phyloP scores from a whole-genome alignment of 2,113 vertebrate genomes.

The Brachionichthys hirsutus region DNA sequence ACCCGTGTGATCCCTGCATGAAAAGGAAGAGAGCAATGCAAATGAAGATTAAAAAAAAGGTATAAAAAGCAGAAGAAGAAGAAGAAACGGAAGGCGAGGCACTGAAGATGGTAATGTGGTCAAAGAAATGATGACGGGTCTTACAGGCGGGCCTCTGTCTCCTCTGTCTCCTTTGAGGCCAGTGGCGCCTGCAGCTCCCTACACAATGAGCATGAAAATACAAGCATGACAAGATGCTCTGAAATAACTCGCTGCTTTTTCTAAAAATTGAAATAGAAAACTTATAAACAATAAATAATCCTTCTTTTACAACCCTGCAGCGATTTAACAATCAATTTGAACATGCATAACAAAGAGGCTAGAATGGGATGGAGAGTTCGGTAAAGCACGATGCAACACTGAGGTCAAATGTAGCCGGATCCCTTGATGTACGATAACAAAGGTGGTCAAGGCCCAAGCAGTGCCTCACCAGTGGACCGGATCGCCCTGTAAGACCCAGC shows the following conservation, averaged over 20 bases:
- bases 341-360: conserved; percentile 11
- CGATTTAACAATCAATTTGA: conserved; percentile 7
- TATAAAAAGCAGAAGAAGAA: conserved; percentile 17
- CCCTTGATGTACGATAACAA: conserved; percentile 9
- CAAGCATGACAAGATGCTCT: background rate
- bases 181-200: conserved; percentile 70
- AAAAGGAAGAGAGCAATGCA: conserved; percentile 7
- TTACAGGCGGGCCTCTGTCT: conserved; percentile 63
- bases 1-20: conserved; percentile 83
- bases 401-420: conserved; percentile 11
- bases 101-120: background rate
- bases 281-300: conserved; percentile 3
- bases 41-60: conserved; percentile 14
- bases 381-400: conserved; percentile 19
- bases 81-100: conserved; percentile 10
- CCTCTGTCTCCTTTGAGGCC: conserved; percentile 76
- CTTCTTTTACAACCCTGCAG: conserved; percentile 7
- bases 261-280: conserved; percentile 3
- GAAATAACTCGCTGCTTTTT: background rate
- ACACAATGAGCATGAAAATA: conserved; percentile 28
- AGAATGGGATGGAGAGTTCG: background rate
- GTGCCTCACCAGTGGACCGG: conserved; percentile 83
- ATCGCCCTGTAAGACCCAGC: conserved; percentile 83
- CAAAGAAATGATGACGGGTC: conserved; percentile 18
- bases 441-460: conserved; percentile 32